phyloP scores from a whole-genome alignment of 2,113 vertebrate species.

The Bufo gargarizans region DNA sequence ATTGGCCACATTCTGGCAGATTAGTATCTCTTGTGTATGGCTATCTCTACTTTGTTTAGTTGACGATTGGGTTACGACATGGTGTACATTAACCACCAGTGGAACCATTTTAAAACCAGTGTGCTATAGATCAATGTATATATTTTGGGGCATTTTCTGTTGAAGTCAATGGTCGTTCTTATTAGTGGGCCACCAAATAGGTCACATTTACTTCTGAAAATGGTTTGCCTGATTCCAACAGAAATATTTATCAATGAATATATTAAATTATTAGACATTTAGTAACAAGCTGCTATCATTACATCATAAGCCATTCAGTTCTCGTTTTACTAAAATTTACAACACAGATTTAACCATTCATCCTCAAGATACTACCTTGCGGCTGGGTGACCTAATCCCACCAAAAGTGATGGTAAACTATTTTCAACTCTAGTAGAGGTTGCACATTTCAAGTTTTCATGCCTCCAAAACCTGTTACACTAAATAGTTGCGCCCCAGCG shows the following conservation, averaged over 20 bases:
- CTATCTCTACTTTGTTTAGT: too few species aligned
- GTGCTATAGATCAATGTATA: not conserved
- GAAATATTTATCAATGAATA: not conserved
- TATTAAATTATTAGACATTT: not conserved
- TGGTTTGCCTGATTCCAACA: too few species aligned
- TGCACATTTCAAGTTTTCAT: not conserved
- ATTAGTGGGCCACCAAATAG: too few species aligned
- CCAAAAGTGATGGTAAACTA: not conserved
- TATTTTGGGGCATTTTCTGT: not conserved
- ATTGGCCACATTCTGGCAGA: too few species aligned
- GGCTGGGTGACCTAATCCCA: not conserved
- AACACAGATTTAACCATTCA: not conserved
- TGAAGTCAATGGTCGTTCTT: too few species aligned
- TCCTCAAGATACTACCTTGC: not conserved
- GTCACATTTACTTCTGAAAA: too few species aligned
- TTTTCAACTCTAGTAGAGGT: not conserved
- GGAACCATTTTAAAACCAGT: not conserved
- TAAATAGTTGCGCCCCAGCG: not conserved
- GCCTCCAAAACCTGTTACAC: not conserved
- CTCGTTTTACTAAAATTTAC: not conserved
- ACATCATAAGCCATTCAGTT: not conserved
- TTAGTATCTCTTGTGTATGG: too few species aligned
- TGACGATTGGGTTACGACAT: too few species aligned
- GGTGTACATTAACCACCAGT: not conserved
- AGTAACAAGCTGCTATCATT: not conserved